A percentile compares a stretch with the other conserved stretches of the same genome.
These are phyloP conservation scores for Hyperoodon ampullatus DNA, from an alignment of 2,113 vertebrate species.

Conservation along the genomic window DNA sequence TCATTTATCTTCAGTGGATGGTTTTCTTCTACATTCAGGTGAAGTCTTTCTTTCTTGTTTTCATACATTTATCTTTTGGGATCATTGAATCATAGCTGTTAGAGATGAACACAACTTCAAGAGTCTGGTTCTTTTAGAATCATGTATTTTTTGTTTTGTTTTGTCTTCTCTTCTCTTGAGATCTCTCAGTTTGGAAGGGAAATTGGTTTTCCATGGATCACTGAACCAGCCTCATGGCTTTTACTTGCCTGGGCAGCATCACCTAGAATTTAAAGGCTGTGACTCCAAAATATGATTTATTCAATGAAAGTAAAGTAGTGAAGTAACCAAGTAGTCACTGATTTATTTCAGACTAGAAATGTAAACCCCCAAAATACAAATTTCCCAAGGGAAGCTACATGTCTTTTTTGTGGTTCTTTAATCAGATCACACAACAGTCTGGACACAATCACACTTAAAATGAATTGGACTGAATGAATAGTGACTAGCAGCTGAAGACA, in stretches of 20 bases:
- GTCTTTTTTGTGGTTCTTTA: neutral
- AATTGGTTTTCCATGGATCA: conserved; percentile 57
- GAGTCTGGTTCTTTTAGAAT: neutral
- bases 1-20: neutral
- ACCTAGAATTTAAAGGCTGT: neutral
- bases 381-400: neutral
- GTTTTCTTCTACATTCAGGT: neutral
- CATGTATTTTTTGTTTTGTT: neutral
- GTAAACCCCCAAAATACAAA: neutral
- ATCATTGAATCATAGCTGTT: conserved; percentile 10
- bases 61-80: neutral
- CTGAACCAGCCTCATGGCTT: neutral
- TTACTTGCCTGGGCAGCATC: neutral
- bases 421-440: neutral
- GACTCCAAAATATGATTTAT: conserved; percentile 16
- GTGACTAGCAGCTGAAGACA: neutral
- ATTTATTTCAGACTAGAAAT: conserved; percentile 47
- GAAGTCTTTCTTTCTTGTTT: neutral
- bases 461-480: conserved; percentile 18
- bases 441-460: neutral
- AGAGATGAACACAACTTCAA: conserved; percentile 28
- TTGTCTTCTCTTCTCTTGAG: neutral
- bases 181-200: conserved; percentile 17
- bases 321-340: neutral
- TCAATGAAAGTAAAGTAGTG: neutral